Evolutionary conservation across 2,797 vertebrate species (phyloP), one percentile per base, ranked within the genome.

Genomic region (Petrocephalus sullivani): DNA sequence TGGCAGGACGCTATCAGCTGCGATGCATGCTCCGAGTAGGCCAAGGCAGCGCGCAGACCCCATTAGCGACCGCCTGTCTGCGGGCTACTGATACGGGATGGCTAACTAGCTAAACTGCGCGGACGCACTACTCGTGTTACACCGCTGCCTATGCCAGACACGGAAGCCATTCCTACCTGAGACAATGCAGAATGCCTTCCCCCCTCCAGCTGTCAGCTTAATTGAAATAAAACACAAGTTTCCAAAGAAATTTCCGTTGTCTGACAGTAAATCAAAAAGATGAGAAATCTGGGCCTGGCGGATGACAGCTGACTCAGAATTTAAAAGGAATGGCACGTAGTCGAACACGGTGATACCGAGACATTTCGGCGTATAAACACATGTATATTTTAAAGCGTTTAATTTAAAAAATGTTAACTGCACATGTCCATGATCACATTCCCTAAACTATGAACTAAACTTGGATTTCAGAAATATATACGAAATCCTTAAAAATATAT

Each of bases 1-100:
- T 60, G 10, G 49, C 53, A 84, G 28, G 4, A 54, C 60, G 56
- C 41, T 71, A 84, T 88, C 83, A 88, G 49, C 21, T n/a, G 19
- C 58, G 41, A 61, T 51, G 56, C 87, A 67, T 19, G 58, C 60
- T 37, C 21, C 21, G 28, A 19, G 61, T 23, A 3, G 60, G 82
- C 4, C 61, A 85, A 49, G 60, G 57, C 58, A 33, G 78, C 2
- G 82, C 41, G 85, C 23, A 86, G 23, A 54, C 28, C 28, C 49
- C 46, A 85, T 37, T 85, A 71, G 10, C 1, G 37, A 46, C 16
- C 0, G 37, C 8, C 49, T 21, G 61, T 46, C 88, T 71, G 88
- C 19, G 19, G 57, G 51, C 54, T 23, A 88, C 82, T 71, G 88
- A 85, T 88, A 88, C n/a, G 51, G 53, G 49, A 75, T 33, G 9